Base-by-base conservation (phyloP, 1,140 invertebrate species). In the Dolichoris vasculosae region DNA sequence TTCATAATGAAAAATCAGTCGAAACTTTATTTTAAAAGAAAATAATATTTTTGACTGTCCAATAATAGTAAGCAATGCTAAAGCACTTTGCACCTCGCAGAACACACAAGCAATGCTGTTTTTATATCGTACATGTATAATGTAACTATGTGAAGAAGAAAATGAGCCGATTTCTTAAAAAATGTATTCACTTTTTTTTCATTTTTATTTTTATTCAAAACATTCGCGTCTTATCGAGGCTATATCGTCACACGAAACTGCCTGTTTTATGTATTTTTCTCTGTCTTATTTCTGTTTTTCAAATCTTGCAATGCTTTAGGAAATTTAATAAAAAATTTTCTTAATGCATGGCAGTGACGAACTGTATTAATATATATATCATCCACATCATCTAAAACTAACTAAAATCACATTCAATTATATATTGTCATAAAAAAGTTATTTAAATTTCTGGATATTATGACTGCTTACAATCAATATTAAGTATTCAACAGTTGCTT, bases 11-110 rank as follows among this genome's bases (percentile, higher is more conserved):
- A 69, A 26, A 69, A 48, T 84, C n/a, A 63, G 30, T n/a, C 32
- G 1, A 84, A 67, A 78, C 26, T 78, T 17, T 35, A 77, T 51
- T 79, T 71, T 23, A 63, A 32, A 9, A 59, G 59, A 82, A 86
- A 67, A 40, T 15, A 64, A 82, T 32, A 46, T 83, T 59, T 76
- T 84, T 20, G 76, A 84, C 67, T 84, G 73, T 84, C 51, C 46
- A 64, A 83, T 76, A 84, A 82, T 79, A 83, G 32, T 83, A 85
- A 89, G 88, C 89, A 91, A 92, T 88, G 89, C 88, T 87, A 89
- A 90, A 89, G 91, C 91, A 93, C 90, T 84, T 90, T 91, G 91
- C 92, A 93, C 92, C 86, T 86, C 88, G 90, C 90, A 91, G 86
- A 90, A 88, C 90, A 90, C 88, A 86, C 87, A 86, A 87, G 86